phyloP scores from a whole-genome alignment of 2,113 vertebrate genomes.

The Daboia siamensis region DNA sequence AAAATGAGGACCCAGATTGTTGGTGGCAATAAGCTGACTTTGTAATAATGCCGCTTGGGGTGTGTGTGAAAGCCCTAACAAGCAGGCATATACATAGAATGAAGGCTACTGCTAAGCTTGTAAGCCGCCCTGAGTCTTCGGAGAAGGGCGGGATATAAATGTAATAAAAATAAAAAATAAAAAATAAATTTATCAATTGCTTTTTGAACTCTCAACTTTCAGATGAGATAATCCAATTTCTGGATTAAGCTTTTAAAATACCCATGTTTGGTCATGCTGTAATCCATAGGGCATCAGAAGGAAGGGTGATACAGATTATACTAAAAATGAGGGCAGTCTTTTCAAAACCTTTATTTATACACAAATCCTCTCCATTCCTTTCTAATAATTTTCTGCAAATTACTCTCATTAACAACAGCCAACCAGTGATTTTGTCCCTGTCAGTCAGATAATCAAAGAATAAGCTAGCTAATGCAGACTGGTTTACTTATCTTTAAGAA shows the following conservation, averaged over 20 bases:
- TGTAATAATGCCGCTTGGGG: too few species aligned
- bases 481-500: not conserved
- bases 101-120: too few species aligned
- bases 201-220: not conserved
- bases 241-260: not conserved
- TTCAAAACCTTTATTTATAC: not conserved
- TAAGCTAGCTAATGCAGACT: not conserved
- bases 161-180: too few species aligned
- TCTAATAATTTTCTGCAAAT: not conserved
- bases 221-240: not conserved
- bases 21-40: too few species aligned
- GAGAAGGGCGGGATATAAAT: too few species aligned
- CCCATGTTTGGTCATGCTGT: not conserved
- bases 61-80: too few species aligned
- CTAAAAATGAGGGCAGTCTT: not conserved
- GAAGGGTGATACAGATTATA: not conserved
- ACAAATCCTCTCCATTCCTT: not conserved
- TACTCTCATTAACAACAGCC: not conserved
- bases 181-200: too few species aligned
- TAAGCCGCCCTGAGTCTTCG: too few species aligned
- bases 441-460: not conserved
- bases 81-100: too few species aligned
- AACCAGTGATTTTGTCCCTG: not conserved
- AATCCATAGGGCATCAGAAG: not conserved
- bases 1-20: too few species aligned